Conservation (phyloP, 2,113 vertebrate genomes). For the Glaucomys volans region DNA sequence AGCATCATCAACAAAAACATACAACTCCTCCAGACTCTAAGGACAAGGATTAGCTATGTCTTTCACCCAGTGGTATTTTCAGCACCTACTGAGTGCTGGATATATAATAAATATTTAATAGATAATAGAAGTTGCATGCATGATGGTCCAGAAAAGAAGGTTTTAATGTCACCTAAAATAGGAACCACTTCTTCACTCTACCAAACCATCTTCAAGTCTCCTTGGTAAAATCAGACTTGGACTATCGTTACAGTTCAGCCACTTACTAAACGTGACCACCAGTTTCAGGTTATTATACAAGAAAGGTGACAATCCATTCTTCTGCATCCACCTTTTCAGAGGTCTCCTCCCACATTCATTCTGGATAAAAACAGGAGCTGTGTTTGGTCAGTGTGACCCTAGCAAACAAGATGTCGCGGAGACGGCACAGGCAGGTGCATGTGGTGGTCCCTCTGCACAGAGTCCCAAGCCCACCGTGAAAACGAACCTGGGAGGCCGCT, state of each 20-base stretch:
- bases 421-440: background rate
- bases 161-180: background rate
- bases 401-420: background rate
- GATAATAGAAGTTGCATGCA: background rate
- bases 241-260: background rate
- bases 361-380: background rate
- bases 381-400: background rate
- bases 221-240: background rate
- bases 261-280: background rate
- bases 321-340: background rate
- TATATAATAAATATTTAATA: background rate
- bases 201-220: background rate
- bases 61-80: background rate
- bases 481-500: background rate
- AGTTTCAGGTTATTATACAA: background rate
- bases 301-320: background rate
- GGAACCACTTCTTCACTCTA: background rate
- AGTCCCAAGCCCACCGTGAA: too few species aligned
- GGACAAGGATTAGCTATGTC: background rate
- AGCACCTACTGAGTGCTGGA: background rate
- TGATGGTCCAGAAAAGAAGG: background rate
- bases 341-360: background rate
- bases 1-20: too few species aligned
- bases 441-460: background rate
- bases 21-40: background rate